These are phyloP conservation scores for Ctenopoma kingsleyae DNA, from an alignment of 2,797 vertebrate species.

Conservation along the genomic window DNA sequence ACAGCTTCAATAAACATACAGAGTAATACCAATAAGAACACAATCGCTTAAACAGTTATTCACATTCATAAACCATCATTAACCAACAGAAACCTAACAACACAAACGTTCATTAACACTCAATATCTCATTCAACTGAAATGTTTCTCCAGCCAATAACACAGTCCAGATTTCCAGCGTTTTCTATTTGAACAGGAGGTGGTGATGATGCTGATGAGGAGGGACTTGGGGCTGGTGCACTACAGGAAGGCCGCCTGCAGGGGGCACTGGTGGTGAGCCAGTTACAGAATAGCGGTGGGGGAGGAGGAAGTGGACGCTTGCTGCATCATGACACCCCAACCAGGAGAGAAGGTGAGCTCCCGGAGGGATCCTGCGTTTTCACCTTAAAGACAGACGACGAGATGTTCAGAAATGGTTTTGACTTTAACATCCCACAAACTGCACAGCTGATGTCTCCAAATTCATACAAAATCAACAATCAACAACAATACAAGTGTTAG, in stretches of 20 bases:
- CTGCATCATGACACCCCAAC: slow-evolving; percentile 78
- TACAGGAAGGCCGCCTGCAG: slow-evolving; percentile 64
- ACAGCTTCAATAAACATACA: not conserved
- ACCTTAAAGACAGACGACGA: slow-evolving; percentile 71
- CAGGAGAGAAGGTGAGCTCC: slow-evolving; percentile 61
- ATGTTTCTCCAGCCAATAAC: slow-evolving; percentile 4
- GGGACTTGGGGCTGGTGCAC: slow-evolving; percentile 21
- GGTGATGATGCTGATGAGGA: not conserved
- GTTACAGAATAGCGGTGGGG: slow-evolving; percentile 20
- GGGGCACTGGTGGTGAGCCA: slow-evolving; percentile 25
- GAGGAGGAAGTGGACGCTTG: slow-evolving; percentile 53
- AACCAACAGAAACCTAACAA: not conserved
- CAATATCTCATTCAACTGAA: slow-evolving; percentile 13
- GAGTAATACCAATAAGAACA: not conserved
- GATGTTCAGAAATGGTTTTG: no score
- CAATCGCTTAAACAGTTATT: not conserved
- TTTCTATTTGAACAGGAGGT: slow-evolving; percentile 18
- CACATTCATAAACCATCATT: slow-evolving; percentile 19
- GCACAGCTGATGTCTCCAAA: no score
- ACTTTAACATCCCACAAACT: no score
- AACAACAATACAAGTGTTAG: no score
- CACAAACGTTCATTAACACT: slow-evolving; percentile 5
- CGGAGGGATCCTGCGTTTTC: slow-evolving; percentile 77
- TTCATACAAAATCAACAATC: no score
- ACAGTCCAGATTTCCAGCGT: not conserved